Conservation (phyloP, 2,113 vertebrate species). For the Aplodontia rufa region DNA sequence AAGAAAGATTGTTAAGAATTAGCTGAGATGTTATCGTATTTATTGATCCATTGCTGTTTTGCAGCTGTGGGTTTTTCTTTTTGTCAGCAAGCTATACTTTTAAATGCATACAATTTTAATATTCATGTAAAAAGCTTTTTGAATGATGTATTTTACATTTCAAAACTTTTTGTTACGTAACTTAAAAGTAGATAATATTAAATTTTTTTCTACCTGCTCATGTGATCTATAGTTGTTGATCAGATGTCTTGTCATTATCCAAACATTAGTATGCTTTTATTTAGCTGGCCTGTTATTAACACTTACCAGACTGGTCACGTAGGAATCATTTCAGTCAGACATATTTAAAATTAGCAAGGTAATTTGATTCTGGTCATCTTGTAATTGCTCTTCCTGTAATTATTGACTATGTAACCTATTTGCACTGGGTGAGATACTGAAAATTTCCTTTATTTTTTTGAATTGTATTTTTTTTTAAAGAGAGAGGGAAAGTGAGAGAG, state of each 20-base stretch:
- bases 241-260: neutral
- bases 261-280: neutral
- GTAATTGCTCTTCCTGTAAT: neutral
- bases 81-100: conserved; percentile 15
- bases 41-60: neutral
- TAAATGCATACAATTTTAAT: conserved; percentile 30
- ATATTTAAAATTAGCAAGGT: conserved; percentile 18
- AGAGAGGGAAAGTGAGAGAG: too few species aligned
- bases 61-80: neutral
- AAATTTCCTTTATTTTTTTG: neutral
- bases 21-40: neutral
- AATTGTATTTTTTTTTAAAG: neutral
- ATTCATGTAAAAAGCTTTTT: conserved; percentile 16
- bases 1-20: conserved; percentile 16
- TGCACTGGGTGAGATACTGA: neutral
- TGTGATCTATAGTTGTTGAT: neutral
- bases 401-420: neutral
- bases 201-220: neutral
- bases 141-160: conserved; percentile 17
- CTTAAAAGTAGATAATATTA: neutral
- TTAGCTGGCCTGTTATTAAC: neutral
- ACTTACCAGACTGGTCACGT: neutral
- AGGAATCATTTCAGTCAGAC: neutral
- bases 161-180: neutral
- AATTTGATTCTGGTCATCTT: neutral